These are phyloP conservation scores for Nycticryphes semicollaris DNA, from an alignment of 2,113 vertebrate genomes.

Conservation along the genomic window DNA sequence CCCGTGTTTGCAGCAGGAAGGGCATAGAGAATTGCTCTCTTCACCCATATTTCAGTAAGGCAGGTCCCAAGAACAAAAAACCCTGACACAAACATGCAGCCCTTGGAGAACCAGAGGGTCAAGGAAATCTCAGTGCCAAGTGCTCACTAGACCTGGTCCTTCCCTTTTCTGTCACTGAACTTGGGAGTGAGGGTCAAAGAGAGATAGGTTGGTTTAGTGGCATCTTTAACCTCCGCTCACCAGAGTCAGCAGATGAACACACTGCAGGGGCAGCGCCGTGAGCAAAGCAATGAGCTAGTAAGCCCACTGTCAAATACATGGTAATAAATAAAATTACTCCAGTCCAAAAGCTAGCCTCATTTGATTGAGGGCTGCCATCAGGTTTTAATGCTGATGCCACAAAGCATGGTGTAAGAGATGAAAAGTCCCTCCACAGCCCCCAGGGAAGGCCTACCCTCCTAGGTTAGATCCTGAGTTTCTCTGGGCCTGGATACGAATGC, in stretches of 20 bases:
- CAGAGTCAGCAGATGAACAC: not conserved
- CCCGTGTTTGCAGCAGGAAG: not conserved
- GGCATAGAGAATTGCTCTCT: not conserved
- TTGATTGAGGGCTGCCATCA: not conserved
- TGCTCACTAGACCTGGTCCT: not conserved
- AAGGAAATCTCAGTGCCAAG: not conserved
- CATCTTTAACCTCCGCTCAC: not conserved
- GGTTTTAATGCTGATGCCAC: not conserved
- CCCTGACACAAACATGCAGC: accelerated
- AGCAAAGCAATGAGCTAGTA: not conserved
- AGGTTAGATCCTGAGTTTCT: not conserved
- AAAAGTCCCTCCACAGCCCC: not conserved
- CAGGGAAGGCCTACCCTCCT: not conserved
- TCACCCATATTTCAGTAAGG: not conserved
- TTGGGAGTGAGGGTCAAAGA: not conserved
- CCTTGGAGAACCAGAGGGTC: not conserved
- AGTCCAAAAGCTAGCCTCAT: not conserved
- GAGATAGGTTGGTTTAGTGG: not conserved
- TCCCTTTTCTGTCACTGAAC: not conserved
- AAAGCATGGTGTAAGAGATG: not conserved
- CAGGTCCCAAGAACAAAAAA: not conserved
- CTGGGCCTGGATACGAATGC: accelerated
- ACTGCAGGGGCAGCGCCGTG: not conserved
- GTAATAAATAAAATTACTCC: not conserved
- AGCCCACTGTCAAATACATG: not conserved